Percentiles rank a stretch among this genome's conserved stretches.
These are phyloP conservation scores for Paracanthobrama guichenoti DNA, from an alignment of 2,113 vertebrate species.

Conservation along the genomic window DNA sequence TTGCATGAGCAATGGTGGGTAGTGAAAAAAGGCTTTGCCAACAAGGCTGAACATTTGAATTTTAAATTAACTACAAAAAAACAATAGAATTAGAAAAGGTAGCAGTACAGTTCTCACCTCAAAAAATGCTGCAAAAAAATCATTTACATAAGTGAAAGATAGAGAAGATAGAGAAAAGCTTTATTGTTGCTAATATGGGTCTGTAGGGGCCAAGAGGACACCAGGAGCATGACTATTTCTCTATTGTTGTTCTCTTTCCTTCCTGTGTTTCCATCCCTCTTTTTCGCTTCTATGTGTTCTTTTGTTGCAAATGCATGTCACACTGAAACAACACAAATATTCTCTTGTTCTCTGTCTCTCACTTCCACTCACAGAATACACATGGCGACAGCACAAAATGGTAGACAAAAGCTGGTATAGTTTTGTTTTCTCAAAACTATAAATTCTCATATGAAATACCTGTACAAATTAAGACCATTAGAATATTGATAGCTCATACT, in stretches of 20 bases:
- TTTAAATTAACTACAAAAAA: background rate
- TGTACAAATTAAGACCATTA: background rate
- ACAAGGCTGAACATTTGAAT: background rate
- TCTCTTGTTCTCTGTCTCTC: background rate
- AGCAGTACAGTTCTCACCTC: background rate
- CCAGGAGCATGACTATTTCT: background rate
- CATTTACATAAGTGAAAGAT: background rate
- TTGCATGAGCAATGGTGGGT: background rate
- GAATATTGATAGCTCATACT: background rate
- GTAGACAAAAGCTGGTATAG: background rate
- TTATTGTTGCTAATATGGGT: background rate
- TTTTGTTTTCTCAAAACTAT: background rate
- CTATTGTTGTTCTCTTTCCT: slow-evolving; percentile 1
- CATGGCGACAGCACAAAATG: background rate
- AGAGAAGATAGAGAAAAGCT: background rate
- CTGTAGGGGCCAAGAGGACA: background rate
- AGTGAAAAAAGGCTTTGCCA: background rate
- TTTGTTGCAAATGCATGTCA: slow-evolving; percentile 2
- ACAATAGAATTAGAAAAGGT: background rate
- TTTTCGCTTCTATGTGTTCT: background rate
- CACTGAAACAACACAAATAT: background rate
- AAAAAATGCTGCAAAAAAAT: background rate
- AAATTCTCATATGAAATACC: background rate
- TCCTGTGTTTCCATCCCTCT: background rate
- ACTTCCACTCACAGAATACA: background rate